Conservation (phyloP, 1,140 invertebrate species). For the Oedothorax gibbosus region DNA sequence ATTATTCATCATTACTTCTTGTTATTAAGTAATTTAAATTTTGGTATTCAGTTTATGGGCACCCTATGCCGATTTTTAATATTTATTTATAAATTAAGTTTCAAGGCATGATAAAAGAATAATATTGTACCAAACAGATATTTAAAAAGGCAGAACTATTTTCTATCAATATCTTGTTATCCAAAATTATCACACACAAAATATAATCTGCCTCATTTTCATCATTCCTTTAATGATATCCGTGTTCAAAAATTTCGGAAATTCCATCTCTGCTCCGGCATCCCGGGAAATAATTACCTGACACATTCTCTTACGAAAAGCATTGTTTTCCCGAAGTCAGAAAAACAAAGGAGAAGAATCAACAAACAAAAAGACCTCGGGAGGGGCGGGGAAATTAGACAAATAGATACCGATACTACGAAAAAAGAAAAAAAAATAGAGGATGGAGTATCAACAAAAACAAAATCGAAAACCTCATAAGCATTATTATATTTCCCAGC, state of each 20-base stretch:
- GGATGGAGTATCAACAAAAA: not conserved
- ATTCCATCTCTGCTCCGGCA: not conserved
- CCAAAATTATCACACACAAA: not conserved
- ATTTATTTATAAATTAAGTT: no score
- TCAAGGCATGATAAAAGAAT: no score
- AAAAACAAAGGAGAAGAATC: conserved; percentile 51
- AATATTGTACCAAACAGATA: no score
- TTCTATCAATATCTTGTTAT: not conserved
- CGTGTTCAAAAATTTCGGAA: conserved; percentile 40
- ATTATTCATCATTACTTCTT: no score
- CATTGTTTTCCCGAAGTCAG: conserved; percentile 59
- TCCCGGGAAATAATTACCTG: conserved; percentile 53
- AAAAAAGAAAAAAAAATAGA: not conserved
- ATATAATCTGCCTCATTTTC: not conserved
- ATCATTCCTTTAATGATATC: no score
- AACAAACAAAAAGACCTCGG: conserved; percentile 33
- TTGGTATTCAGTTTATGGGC: no score
- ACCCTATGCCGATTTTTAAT: no score
- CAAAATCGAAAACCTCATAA: not conserved
- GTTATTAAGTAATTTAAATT: no score
- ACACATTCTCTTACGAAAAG: conserved; percentile 54
- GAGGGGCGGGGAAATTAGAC: conserved; percentile 28
- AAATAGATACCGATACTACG: conserved; percentile 55
- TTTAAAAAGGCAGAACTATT: no score
- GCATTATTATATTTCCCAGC: not conserved